Conservation (phyloP, 2,888 invertebrate species). For the Zootermopsis nevadensis region DNA sequence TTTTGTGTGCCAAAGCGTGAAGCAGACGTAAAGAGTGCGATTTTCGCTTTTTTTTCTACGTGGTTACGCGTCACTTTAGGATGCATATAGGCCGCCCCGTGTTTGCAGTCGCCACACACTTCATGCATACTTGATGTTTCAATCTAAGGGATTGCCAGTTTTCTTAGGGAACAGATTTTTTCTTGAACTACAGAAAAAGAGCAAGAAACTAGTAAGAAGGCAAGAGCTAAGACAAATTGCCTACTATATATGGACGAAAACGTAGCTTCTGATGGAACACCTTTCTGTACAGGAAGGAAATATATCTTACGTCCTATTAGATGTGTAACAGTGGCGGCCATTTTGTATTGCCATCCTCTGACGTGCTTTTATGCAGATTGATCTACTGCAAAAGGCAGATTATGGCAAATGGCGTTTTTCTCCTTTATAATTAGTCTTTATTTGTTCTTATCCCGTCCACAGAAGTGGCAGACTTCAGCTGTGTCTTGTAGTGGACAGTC, state of each 20-base stretch:
- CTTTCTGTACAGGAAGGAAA: not conserved
- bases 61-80: conserved; percentile 13
- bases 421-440: no score
- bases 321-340: not conserved
- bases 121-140: conserved; percentile 52
- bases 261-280: conserved; percentile 21
- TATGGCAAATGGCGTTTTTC: not conserved
- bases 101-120: not conserved
- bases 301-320: conserved; percentile 13
- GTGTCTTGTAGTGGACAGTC: no score
- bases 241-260: conserved; percentile 28
- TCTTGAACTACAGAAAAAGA: conserved; percentile 20
- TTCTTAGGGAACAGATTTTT: conserved; percentile 49
- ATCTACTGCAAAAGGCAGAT: not conserved
- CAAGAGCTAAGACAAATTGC: conserved; percentile 33
- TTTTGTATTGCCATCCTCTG: not conserved
- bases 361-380: conserved; percentile 22
- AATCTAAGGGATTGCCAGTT: conserved; percentile 51
- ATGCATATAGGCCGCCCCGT: conserved; percentile 6
- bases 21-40: not conserved
- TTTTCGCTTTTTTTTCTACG: not conserved
- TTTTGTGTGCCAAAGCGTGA: conserved; percentile 11
- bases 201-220: conserved; percentile 25
- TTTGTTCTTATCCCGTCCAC: no score
- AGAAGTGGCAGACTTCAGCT: no score